Conservation (phyloP, 2,113 vertebrate genomes). For the Potamarius usumacintae region DNA sequence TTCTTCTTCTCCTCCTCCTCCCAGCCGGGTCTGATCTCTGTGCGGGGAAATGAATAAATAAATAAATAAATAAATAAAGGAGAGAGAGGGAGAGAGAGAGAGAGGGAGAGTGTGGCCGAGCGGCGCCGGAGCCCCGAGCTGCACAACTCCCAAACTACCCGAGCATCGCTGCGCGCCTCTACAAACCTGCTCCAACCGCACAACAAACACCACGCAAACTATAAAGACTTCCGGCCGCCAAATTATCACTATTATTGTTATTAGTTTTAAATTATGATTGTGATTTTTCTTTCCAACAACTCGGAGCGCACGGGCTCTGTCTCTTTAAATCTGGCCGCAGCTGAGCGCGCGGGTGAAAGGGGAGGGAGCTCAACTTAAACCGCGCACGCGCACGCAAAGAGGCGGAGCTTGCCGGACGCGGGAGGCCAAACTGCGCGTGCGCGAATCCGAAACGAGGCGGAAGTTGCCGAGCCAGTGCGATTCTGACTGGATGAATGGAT, state of each 20-base stretch:
- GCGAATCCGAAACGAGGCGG: background rate
- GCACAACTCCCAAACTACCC: background rate
- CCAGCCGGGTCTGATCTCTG: no score
- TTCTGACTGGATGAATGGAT: no score
- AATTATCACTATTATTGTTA: accelerated
- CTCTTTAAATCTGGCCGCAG: constrained; percentile 84
- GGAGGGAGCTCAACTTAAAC: constrained; percentile 60
- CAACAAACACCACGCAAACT: background rate
- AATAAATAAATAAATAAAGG: background rate
- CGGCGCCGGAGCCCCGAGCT: constrained; percentile 55
- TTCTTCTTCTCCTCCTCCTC: no score
- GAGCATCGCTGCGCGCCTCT: background rate
- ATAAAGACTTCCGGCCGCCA: no score
- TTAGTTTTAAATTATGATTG: background rate
- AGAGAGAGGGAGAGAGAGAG: background rate
- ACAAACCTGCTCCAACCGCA: background rate
- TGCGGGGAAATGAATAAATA: background rate
- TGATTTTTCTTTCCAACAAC: constrained; percentile 58
- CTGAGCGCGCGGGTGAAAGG: constrained; percentile 73
- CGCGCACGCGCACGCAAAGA: constrained; percentile 42
- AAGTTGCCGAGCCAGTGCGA: no score
- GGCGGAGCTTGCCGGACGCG: constrained; percentile 3
- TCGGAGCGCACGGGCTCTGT: constrained; percentile 72
- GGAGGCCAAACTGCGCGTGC: constrained; percentile 54
- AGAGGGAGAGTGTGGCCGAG: constrained; percentile 55